Percentiles rank a stretch among this genome's conserved stretches.
Conservation (phyloP, 2,113 vertebrate genomes). For the Neopipo cinnamomea region DNA sequence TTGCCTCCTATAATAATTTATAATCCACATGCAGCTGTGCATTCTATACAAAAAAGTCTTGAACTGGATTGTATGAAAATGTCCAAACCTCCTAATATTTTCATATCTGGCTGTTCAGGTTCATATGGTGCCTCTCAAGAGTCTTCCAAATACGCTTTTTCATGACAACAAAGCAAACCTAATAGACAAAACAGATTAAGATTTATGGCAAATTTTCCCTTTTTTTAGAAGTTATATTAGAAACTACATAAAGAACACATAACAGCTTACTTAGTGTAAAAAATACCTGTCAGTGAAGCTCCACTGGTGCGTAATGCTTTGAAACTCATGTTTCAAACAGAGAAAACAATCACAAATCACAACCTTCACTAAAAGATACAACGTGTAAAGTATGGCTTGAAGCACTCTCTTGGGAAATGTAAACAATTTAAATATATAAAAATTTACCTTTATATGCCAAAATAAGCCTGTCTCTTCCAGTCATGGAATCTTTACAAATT, state of each 20-base stretch:
- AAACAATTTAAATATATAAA: not conserved
- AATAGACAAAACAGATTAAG: not conserved
- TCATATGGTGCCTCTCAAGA: not conserved
- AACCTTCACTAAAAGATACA: not conserved
- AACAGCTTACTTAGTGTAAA: slow-evolving; percentile 8
- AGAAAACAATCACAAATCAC: slow-evolving; percentile 30
- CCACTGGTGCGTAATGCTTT: not conserved
- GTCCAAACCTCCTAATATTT: not conserved
- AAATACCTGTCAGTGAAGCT: not conserved
- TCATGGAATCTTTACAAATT: not conserved
- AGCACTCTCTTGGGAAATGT: not conserved
- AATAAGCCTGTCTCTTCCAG: not conserved
- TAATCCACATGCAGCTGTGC: not conserved
- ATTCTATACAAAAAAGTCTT: not conserved
- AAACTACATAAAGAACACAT: not conserved
- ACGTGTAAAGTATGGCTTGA: not conserved
- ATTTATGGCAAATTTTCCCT: not conserved
- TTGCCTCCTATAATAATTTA: not conserved
- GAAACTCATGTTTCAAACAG: slow-evolving; percentile 1
- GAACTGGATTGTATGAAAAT: not conserved
- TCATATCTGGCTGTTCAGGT: not conserved
- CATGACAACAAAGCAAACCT: not conserved
- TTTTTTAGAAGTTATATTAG: not conserved
- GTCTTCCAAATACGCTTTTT: not conserved
- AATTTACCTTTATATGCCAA: not conserved